phyloP scores from a whole-genome alignment of 2,797 vertebrate species.

The Syngnathus acus region DNA sequence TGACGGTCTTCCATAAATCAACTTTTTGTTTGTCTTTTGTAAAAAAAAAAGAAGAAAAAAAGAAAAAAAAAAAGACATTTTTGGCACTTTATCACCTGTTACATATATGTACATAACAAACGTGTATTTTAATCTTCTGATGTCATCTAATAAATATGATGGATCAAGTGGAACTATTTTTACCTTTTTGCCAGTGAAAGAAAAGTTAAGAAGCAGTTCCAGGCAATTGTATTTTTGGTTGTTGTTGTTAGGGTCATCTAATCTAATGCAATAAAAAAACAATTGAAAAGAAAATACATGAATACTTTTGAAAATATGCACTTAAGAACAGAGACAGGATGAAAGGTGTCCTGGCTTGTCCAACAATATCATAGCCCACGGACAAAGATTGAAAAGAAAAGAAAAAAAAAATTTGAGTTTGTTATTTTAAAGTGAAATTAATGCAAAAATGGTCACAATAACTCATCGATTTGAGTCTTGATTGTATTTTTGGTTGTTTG shows the following conservation, averaged over 20 bases:
- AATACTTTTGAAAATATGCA: too few relatives aligned
- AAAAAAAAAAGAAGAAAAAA: conserved; percentile 8
- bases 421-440: background rate
- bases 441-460: background rate
- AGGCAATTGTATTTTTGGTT: background rate
- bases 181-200: conserved; percentile 3
- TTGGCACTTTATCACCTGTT: conserved; percentile 68
- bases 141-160: conserved; percentile 69
- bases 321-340: too few relatives aligned
- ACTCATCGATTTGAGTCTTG: too few relatives aligned
- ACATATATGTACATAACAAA: conserved; percentile 66
- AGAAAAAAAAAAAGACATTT: conserved; percentile 27
- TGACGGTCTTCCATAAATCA: conserved; percentile 59
- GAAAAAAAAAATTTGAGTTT: background rate
- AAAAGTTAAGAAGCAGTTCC: background rate
- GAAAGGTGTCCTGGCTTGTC: background rate
- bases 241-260: too few relatives aligned
- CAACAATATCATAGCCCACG: background rate
- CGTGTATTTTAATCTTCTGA: conserved; percentile 71
- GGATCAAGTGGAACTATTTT: conserved; percentile 30
- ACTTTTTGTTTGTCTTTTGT: conserved; percentile 44
- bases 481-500: background rate
- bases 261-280: background rate
- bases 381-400: background rate
- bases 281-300: background rate